These are phyloP conservation scores for Lineus longissimus DNA, from an alignment of 1,140 invertebrate genomes.

Conservation along the genomic window DNA sequence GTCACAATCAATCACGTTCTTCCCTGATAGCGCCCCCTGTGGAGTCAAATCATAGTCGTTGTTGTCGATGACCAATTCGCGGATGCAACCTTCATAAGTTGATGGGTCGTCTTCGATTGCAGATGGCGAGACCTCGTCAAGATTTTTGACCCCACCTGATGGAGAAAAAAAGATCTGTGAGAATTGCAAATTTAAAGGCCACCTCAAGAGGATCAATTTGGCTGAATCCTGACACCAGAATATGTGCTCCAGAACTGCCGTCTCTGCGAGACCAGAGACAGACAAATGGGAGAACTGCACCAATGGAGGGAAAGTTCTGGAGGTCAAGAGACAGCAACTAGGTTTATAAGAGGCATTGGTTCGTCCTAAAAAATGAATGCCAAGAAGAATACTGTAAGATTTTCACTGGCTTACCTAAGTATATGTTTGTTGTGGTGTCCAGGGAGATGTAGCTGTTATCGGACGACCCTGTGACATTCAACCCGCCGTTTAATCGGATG, in stretches of 20 bases:
- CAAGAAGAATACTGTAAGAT: too few species aligned
- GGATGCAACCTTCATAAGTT: slow-evolving; percentile 15
- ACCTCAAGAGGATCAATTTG: too few species aligned
- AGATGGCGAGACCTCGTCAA: slow-evolving; percentile 4
- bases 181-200: too few species aligned
- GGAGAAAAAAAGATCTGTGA: background rate
- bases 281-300: too few species aligned
- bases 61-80: slow-evolving; percentile 5
- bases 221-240: background rate
- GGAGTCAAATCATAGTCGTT: slow-evolving; percentile 1
- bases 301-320: too few species aligned
- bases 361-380: too few species aligned
- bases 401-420: slow-evolving; percentile 4
- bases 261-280: background rate
- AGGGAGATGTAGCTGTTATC: background rate
- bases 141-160: slow-evolving; percentile 1
- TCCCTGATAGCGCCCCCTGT: background rate
- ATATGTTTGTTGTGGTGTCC: background rate
- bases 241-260: too few species aligned
- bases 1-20: background rate
- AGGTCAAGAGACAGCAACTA: too few species aligned
- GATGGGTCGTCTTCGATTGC: slow-evolving; percentile 11
- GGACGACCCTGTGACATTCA: background rate
- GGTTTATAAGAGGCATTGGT: too few species aligned
- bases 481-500: background rate